Evolutionary conservation across 2,113 vertebrate species (phyloP).

Genomic region (Ageneiosus marmoratus): DNA sequence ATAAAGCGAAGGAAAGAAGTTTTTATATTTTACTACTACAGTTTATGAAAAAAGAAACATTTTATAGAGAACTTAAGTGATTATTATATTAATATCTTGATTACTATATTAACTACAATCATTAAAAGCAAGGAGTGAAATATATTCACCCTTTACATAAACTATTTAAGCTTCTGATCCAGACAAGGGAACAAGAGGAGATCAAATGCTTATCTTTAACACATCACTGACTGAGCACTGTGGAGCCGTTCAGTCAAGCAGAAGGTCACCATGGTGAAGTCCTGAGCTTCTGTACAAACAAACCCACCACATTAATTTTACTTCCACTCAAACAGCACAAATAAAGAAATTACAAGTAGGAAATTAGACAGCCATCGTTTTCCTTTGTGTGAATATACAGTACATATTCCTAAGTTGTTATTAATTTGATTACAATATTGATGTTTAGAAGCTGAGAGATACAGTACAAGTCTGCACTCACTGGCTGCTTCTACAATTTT

Average conservation of each 20-base stretch:
- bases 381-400: too few species aligned
- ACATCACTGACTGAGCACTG: conserved; percentile 50
- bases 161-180: not conserved
- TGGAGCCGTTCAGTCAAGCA: not conserved
- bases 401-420: not conserved
- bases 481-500: not conserved
- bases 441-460: not conserved
- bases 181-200: conserved; percentile 61
- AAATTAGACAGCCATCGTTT: not conserved
- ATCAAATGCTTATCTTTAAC: conserved; percentile 60
- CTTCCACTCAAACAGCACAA: not conserved
- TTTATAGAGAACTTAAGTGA: not conserved
- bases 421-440: not conserved
- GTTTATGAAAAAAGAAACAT: not conserved
- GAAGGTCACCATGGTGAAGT: not conserved
- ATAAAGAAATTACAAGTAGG: not conserved
- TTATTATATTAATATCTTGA: not conserved
- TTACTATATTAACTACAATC: not conserved
- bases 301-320: not conserved
- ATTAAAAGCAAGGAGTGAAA: not conserved
- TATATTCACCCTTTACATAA: not conserved
- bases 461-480: not conserved
- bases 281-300: not conserved
- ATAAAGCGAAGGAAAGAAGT: not conserved
- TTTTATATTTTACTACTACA: not conserved